Evolutionary conservation across 2,888 invertebrate species (phyloP), one percentile per base, ranked within the genome.

Genomic region (Dryadula phaetusa): DNA sequence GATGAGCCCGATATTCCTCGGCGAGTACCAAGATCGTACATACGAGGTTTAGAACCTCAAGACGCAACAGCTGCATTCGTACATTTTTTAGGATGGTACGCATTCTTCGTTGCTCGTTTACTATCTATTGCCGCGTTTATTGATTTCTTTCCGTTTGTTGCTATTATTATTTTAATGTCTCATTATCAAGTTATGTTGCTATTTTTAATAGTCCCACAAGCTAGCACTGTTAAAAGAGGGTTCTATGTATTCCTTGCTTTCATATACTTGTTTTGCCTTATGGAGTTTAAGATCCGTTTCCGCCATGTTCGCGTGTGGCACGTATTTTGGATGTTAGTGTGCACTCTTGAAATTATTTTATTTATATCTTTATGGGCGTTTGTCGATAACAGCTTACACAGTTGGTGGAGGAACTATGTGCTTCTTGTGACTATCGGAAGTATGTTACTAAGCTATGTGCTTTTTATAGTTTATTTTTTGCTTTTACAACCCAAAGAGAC

Each of bases 261-360:
- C 74, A 93, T 97, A 70, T 97, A 96, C 78, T 92, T 96, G 64
- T 95, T 96, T 81, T 95, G 96, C 77, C 89, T 96, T 52, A 94
- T 97, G 79, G 97, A 97, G 86, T 96, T 97, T 77, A 95, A 96
- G 81, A 94, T 96, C 64, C 95, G 95, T 82, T 97, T 97, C 81
- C 95, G 95, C 73, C 95, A 95, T 77, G 94, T 96, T 20, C 94
- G 95, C 4, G 90, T 94, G 63, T 95, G 96, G 94, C 95, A 96
- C 76, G 87, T 94, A 71, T 93, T 94, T 61, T 97, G 95, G 88
- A 94, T 96, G 77, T 81, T 94, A 62, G 88, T 96, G 53, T 94
- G 95, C 53, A 94, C 95, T 68, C 74, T 91, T 32, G 96, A 97
- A 85, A 96, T 95, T 76, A 86, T 95, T 53, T 77, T 93, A 18